phyloP scores from a whole-genome alignment of 1,140 invertebrate genomes.

The Drosophila biarmipes region DNA sequence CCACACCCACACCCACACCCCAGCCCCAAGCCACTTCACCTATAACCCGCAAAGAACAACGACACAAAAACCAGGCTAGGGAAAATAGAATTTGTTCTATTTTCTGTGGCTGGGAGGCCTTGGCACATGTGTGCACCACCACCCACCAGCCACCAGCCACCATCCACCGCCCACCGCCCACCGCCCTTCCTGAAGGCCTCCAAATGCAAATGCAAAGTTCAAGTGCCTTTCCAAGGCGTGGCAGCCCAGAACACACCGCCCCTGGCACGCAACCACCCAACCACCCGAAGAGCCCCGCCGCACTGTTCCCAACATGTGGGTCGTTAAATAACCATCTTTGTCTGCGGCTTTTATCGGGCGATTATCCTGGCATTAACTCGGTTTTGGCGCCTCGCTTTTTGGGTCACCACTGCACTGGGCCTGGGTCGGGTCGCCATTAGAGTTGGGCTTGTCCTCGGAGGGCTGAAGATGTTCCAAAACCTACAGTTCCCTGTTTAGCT shows the following conservation, averaged over 20 bases:
- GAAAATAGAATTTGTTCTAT: constrained; percentile 48
- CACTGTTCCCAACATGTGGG: constrained; percentile 22
- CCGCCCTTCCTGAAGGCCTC: constrained; percentile 50
- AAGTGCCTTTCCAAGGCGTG: constrained; percentile 71
- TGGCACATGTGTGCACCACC: constrained; percentile 31
- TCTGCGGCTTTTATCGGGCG: constrained; percentile 32
- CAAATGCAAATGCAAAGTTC: constrained; percentile 74
- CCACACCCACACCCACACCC: neutral
- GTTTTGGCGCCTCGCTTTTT: constrained; percentile 31
- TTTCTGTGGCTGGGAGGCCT: constrained; percentile 45
- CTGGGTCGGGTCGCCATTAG: constrained; percentile 2
- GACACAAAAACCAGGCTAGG: constrained; percentile 26
- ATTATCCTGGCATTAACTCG: constrained; percentile 46
- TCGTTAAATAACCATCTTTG: constrained; percentile 31
- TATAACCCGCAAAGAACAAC: constrained; percentile 26
- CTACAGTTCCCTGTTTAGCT: neutral
- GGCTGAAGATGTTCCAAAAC: neutral
- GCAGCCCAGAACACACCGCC: neutral
- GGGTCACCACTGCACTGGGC: constrained; percentile 4
- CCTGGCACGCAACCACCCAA: neutral
- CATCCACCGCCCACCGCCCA: constrained; percentile 5
- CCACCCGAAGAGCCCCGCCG: constrained; percentile 1
- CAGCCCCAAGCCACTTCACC: constrained; percentile 23
- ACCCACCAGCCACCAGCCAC: constrained; percentile 8
- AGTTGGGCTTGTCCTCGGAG: neutral